phyloP scores from a whole-genome alignment of 2,888 invertebrate genomes.

The Heliothis peltigera region DNA sequence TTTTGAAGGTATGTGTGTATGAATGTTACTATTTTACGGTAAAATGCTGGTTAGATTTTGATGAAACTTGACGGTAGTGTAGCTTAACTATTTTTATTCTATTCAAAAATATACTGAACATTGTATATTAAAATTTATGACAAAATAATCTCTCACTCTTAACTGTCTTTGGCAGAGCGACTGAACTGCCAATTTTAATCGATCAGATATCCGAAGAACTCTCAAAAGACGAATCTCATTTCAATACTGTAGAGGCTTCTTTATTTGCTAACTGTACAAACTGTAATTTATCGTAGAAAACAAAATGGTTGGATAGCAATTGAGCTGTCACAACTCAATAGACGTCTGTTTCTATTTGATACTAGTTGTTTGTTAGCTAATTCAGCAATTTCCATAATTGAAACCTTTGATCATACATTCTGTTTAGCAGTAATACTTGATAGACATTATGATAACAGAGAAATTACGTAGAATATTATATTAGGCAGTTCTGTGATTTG shows the following conservation, averaged over 20 bases:
- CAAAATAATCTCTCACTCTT: no score
- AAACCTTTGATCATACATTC: conserved; percentile 46
- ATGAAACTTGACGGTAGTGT: no score
- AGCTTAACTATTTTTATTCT: no score
- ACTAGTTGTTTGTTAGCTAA: conserved; percentile 28
- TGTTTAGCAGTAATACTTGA: neutral
- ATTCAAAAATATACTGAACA: no score
- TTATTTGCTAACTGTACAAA: conserved; percentile 39
- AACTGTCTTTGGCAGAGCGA: no score
- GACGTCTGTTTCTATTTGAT: conserved; percentile 43
- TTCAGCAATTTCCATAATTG: conserved; percentile 51
- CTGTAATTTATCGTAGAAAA: conserved; percentile 16
- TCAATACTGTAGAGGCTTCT: neutral
- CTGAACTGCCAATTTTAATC: no score
- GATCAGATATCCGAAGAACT: neutral
- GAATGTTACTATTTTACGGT: no score
- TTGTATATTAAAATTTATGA: no score
- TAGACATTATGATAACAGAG: conserved; percentile 2
- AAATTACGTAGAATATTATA: neutral
- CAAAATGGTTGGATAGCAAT: conserved; percentile 43
- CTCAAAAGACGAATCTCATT: neutral
- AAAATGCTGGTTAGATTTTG: no score
- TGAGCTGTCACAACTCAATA: conserved; percentile 42
- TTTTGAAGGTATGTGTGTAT: no score
- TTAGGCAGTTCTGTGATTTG: neutral